A percentile compares a stretch with the other conserved stretches of the same genome.
phyloP scores from a whole-genome alignment of 2,113 vertebrate species.

The Halcyon senegalensis region DNA sequence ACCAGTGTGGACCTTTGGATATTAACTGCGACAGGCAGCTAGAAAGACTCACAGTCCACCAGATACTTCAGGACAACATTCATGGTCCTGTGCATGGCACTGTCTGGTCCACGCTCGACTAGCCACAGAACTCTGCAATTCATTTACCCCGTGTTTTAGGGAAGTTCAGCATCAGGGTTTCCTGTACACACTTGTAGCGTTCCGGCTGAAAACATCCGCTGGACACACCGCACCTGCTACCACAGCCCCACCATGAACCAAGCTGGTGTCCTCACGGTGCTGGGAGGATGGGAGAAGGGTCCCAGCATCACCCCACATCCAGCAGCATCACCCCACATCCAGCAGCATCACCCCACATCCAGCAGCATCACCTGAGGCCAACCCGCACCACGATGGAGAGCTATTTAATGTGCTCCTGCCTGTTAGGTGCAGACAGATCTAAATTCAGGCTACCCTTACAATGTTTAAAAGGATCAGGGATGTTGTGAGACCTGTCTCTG shows the following conservation, averaged over 20 bases:
- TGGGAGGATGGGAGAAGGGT: not conserved
- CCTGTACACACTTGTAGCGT: not conserved
- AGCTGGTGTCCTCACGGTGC: not conserved
- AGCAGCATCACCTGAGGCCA: not conserved
- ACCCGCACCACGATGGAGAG: not conserved
- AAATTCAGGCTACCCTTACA: not conserved
- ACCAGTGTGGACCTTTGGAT: accelerated
- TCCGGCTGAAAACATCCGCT: conserved; percentile 5
- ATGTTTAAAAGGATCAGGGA: not conserved
- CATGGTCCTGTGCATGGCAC: accelerated
- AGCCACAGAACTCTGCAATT: not conserved
- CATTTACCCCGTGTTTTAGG: not conserved
- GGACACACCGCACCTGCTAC: not conserved
- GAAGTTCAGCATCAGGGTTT: not conserved
- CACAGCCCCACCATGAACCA: accelerated
- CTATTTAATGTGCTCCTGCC: not conserved
- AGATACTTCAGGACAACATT: not conserved
- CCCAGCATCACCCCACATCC: not conserved
- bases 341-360: not conserved
- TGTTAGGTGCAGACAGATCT: not conserved
- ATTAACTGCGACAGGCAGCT: accelerated
- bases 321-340: not conserved
- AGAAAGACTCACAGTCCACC: not conserved
- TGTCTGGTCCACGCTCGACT: not conserved
- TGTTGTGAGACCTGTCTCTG: not conserved